Evolutionary conservation across 2,113 vertebrate genomes (phyloP).

Genomic region (Dendrocopos noguchii): DNA sequence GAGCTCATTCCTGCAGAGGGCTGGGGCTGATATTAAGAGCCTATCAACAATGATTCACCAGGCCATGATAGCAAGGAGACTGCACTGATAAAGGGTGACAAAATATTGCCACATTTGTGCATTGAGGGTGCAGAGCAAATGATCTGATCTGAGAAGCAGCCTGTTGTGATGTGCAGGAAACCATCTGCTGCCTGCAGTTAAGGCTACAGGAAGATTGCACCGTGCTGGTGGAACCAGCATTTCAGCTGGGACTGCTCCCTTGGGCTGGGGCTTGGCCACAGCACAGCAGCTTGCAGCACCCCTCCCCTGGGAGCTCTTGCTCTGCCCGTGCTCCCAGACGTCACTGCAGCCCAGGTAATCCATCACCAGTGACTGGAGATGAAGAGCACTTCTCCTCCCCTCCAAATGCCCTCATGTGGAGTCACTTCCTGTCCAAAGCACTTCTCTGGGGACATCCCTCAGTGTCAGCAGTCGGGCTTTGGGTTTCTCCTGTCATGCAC

Average conservation of each 20-base stretch:
- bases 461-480: neutral
- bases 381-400: neutral
- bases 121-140: constrained; percentile 16
- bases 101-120: constrained; percentile 38
- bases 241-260: neutral
- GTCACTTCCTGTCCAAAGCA: neutral
- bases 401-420: neutral
- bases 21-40: constrained; percentile 32
- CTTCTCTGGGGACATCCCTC: neutral
- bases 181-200: constrained; percentile 7
- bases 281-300: neutral
- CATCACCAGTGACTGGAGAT: neutral
- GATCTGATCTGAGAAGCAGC: constrained; percentile 12
- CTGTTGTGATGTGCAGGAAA: neutral
- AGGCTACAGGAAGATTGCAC: neutral
- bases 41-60: constrained; percentile 62
- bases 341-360: neutral
- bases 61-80: constrained; percentile 40
- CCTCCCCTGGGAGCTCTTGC: neutral
- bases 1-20: neutral
- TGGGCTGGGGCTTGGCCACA: neutral
- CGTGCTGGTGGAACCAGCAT: neutral
- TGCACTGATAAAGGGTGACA: constrained; percentile 59
- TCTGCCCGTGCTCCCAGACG: neutral
- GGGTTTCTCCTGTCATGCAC: neutral